Evolutionary conservation across 1,140 invertebrate species (phyloP), one percentile per base, ranked within the genome.

Genomic region (Cyphomyrmex costatus): DNA sequence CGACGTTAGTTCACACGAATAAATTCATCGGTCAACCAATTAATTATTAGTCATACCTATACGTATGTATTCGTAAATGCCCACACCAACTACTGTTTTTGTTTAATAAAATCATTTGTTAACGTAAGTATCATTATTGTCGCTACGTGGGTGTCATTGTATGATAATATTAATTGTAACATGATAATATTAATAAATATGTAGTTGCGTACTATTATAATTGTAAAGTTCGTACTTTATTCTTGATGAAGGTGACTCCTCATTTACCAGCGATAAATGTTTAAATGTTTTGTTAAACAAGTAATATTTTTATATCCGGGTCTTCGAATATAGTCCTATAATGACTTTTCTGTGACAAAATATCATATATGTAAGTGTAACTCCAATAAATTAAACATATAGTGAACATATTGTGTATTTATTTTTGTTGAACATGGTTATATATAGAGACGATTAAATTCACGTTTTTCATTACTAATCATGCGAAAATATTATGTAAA

Each of bases 101-200:
- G 1, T 1, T 73, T 83, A 83, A 83, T 83, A 83, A 36, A 83
- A 53, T 83, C 68, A 70, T 74, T 60, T 36, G 24, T 60, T 60
- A 73, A 36, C 53, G 33, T 30, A 42, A 42, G 8, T 42, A 42
- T 42, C 36, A 73, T 49, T 36, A 58, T 63, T 36, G 19, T n/a
- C 74, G 36, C 27, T 33, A 16, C 2, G 79, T 83, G 68, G 79
- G 79, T 83, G 79, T 83, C 16, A 83, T 83, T 83, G 79, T 73
- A 73, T 42, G 78, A 82, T 73, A 53, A 58, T 82, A 82, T 60
- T 24, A 53, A 73, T 73, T n/a, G 53, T 73, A 56, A 30, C 33
- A 24, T 7, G 78, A 82, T 73, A 53, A 58, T 82, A 82, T 60
- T 24, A 53, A 73, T 73, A 82, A 60, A 46, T 73, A 58, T 83